phyloP scores from a whole-genome alignment of 2,888 invertebrate genomes.

The Dilophus febrilis region DNA sequence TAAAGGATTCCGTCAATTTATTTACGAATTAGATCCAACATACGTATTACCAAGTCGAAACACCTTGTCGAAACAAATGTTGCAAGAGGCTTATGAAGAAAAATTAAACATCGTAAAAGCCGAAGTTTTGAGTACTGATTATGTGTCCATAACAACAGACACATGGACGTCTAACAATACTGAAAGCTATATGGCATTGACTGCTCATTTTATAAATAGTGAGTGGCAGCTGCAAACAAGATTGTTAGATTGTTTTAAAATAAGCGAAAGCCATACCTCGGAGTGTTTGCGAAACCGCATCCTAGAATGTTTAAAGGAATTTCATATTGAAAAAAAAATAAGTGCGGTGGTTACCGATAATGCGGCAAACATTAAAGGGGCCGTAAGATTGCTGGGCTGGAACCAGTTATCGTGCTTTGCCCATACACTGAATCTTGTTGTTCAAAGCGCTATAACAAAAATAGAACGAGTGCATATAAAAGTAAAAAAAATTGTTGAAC shows the following conservation, averaged over 20 bases:
- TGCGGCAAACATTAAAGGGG: slow-evolving; percentile 14
- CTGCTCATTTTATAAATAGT: slow-evolving; percentile 12
- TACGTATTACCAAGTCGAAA: slow-evolving; percentile 16
- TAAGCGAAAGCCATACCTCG: neutral
- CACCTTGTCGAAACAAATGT: slow-evolving; percentile 12
- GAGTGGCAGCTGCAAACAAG: slow-evolving; percentile 9
- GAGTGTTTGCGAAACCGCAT: slow-evolving; percentile 4
- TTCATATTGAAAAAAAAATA: slow-evolving; percentile 3
- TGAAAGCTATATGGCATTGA: slow-evolving; percentile 13
- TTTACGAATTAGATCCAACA: slow-evolving; percentile 15
- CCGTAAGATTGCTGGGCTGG: slow-evolving; percentile 11
- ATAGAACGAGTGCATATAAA: neutral
- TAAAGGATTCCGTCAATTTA: slow-evolving; percentile 16
- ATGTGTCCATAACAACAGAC: slow-evolving; percentile 13
- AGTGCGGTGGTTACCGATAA: slow-evolving; percentile 12
- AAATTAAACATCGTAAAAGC: slow-evolving; percentile 8
- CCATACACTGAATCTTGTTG: neutral
- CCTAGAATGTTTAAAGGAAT: no score
- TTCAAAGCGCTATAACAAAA: neutral
- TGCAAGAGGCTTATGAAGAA: slow-evolving; percentile 12
- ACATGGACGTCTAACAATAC: slow-evolving; percentile 13
- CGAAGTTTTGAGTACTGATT: slow-evolving; percentile 6
- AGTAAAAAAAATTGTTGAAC: neutral
- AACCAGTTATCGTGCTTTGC: slow-evolving; percentile 9
- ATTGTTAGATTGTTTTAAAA: slow-evolving; percentile 9